Conservation (phyloP, 2,113 vertebrate genomes). For the Plecturocebus donacophilus region DNA sequence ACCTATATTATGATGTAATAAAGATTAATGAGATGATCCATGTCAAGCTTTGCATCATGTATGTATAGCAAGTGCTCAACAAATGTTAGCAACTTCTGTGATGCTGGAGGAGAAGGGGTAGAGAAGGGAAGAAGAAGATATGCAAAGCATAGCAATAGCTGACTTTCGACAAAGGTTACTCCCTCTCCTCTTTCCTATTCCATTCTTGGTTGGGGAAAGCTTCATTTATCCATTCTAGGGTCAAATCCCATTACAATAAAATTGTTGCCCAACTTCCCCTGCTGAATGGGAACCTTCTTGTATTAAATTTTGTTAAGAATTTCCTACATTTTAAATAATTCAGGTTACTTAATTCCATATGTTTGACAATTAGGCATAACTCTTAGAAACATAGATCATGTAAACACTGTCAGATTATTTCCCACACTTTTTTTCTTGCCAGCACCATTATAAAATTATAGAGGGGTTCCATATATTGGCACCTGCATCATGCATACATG, state of each 20-base stretch:
- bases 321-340: not conserved
- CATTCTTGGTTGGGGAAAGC: not conserved
- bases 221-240: not conserved
- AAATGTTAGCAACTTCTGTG: not conserved
- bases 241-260: not conserved
- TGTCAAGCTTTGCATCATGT: not conserved
- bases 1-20: not conserved
- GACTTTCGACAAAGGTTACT: not conserved
- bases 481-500: not conserved
- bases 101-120: not conserved
- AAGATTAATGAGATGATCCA: not conserved
- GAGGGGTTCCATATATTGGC: not conserved
- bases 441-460: conserved; percentile 9
- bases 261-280: not conserved
- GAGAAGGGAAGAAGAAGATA: not conserved
- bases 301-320: not conserved
- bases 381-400: not conserved
- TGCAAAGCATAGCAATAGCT: not conserved
- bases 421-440: not conserved
- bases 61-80: not conserved
- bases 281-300: not conserved
- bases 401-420: not conserved
- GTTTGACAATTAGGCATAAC: not conserved
- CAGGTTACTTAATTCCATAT: not conserved
- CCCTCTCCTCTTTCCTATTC: not conserved